Conservation (phyloP, 2,113 vertebrate species). For the Heterocephalus glaber region DNA sequence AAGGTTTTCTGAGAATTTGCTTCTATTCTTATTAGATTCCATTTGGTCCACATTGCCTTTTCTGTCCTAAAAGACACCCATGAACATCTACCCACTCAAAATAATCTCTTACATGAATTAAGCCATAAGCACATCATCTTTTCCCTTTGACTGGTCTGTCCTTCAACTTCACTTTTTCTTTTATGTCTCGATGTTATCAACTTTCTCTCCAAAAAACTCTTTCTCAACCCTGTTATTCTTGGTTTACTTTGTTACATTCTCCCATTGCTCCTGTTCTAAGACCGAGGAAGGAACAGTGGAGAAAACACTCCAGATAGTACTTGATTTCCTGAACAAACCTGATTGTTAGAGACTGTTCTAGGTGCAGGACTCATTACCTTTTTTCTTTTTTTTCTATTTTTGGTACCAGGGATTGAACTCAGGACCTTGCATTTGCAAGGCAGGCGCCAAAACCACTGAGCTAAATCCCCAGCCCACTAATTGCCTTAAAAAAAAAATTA, state of each 20-base stretch:
- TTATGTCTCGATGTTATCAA: background rate
- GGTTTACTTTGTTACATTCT: background rate
- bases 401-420: no score
- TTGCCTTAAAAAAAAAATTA: background rate
- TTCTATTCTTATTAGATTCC: constrained; percentile 26
- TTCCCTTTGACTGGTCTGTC: background rate
- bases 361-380: background rate
- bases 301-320: constrained; percentile 3
- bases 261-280: background rate
- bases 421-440: no score
- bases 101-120: background rate
- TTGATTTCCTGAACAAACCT: constrained; percentile 35
- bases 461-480: no score
- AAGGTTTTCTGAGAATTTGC: background rate
- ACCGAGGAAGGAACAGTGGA: constrained; percentile 17
- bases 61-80: background rate
- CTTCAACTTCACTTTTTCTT: background rate
- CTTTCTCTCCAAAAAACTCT: background rate
- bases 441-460: no score
- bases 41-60: background rate
- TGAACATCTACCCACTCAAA: background rate
- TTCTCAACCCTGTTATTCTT: background rate
- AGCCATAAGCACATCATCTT: background rate
- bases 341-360: constrained; percentile 9
- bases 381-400: no score